phyloP scores from a whole-genome alignment of 2,888 invertebrate genomes.

The Stenodema calcarata region DNA sequence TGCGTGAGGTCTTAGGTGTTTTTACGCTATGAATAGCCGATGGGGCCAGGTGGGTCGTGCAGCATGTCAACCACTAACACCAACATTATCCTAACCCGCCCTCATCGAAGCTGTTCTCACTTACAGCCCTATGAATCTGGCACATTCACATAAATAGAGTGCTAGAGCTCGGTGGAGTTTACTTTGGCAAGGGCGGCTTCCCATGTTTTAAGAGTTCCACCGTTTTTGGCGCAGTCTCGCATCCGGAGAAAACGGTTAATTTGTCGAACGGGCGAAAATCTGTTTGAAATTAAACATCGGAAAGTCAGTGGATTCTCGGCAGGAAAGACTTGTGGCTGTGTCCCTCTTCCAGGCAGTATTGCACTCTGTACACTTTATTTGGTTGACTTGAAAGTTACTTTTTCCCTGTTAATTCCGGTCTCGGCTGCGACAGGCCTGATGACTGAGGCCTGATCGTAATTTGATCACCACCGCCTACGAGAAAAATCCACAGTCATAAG shows the following conservation, averaged over 20 bases:
- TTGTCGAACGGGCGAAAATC: no score
- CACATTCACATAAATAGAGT: constrained; percentile 43
- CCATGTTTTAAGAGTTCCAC: constrained; percentile 4
- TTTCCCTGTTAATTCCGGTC: no score
- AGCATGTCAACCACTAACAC: constrained; percentile 44
- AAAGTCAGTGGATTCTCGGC: no score
- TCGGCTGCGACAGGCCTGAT: no score
- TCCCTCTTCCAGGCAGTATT: no score
- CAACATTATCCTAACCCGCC: constrained; percentile 46
- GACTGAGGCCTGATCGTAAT: no score
- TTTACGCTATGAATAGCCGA: constrained; percentile 42
- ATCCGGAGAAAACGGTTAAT: neutral
- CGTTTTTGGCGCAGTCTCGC: neutral
- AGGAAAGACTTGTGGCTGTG: no score
- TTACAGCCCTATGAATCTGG: constrained; percentile 26
- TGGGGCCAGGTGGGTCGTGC: constrained; percentile 33
- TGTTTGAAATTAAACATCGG: no score
- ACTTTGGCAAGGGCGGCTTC: constrained; percentile 19
- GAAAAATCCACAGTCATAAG: no score
- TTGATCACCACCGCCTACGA: no score
- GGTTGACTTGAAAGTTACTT: no score
- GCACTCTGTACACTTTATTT: no score
- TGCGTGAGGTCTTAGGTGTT: constrained; percentile 35
- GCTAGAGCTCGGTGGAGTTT: constrained; percentile 17
- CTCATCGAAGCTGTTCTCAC: constrained; percentile 30